Base-by-base conservation (phyloP, 1,140 invertebrate species). In the Scaptomyza hsui region DNA sequence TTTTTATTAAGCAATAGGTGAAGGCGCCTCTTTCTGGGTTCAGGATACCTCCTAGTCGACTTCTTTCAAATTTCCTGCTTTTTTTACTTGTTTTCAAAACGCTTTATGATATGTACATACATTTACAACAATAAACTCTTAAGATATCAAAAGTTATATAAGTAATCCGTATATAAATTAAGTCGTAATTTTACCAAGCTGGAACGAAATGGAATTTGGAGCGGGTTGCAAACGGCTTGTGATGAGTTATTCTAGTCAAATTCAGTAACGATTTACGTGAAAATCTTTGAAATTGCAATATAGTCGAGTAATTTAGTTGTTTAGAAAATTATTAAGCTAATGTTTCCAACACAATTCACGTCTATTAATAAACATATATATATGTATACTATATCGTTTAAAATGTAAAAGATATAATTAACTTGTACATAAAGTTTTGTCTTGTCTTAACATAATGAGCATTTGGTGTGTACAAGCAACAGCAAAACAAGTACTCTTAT, bases 381-480 rank as follows among this genome's bases (percentile, higher is more conserved):
- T 12, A 37, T 4, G n/a, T n/a, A n/a, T 24, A 24, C n/a, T 37
- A 37, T 37, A 49, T 47, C 44, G 49, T 60, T 42, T 63, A 37
- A 57, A 18, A 44, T 45, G 37, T 64, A 44, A 59, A 68, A 48
- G 65, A 64, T 39, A 72, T 37, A 59, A 19, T 59, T 4, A 19
- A 21, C 64, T 44, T 86, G 81, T 80, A 85, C 26, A 85, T 85
- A 85, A 45, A 15, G 42, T 70, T 70, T 70, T 70, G 42, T 61
- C 32, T 41, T 57, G 65, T 70, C 53, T 62, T 70, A 71, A 61
- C 32, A 52, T 63, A 57, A 76, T 69, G 81, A 86, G 80, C 80
- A 85, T 85, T 85, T 85, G 80, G 74, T 85, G 81, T 79, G 81
- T 85, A 85, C 76, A 85, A 82, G 64, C 35, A 74, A 83, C 42